Percentiles rank a stretch among this genome's conserved stretches.
Evolutionary conservation across 2,113 vertebrate species (phyloP).

Genomic region (Passer montanus): DNA sequence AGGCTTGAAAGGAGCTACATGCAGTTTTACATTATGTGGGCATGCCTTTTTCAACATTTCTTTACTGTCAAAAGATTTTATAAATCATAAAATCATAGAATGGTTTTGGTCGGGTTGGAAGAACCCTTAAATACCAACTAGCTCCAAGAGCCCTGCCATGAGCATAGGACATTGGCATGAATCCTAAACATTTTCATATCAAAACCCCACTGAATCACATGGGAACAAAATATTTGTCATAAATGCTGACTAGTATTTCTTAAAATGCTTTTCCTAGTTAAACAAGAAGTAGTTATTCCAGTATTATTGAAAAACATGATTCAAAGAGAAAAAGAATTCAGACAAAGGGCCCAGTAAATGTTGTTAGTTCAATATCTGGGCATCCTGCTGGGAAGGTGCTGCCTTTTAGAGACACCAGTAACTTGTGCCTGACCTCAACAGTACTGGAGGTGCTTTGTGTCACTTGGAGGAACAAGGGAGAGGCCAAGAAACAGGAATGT

Average conservation of each 20-base stretch:
- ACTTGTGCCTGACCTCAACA: background rate
- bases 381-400: fast-evolving
- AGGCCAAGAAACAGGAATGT: background rate
- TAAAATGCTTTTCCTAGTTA: background rate
- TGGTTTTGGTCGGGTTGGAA: background rate
- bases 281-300: background rate
- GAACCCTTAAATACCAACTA: background rate
- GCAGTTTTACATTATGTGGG: slow-evolving; percentile 22
- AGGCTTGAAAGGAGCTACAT: background rate
- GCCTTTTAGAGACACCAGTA: background rate
- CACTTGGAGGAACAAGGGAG: background rate
- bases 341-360: background rate
- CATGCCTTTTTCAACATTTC: slow-evolving; percentile 28
- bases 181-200: background rate
- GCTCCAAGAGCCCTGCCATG: background rate
- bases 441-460: background rate
- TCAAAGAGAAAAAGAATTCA: background rate
- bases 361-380: background rate
- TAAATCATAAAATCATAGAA: background rate
- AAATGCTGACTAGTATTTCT: background rate
- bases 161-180: background rate
- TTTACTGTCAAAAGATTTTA: slow-evolving; percentile 20
- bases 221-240: slow-evolving; percentile 55
- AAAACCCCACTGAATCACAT: slow-evolving; percentile 8
- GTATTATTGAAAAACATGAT: background rate